These are phyloP conservation scores for Potamarius usumacintae DNA, from an alignment of 2,113 vertebrate genomes.

Conservation along the genomic window DNA sequence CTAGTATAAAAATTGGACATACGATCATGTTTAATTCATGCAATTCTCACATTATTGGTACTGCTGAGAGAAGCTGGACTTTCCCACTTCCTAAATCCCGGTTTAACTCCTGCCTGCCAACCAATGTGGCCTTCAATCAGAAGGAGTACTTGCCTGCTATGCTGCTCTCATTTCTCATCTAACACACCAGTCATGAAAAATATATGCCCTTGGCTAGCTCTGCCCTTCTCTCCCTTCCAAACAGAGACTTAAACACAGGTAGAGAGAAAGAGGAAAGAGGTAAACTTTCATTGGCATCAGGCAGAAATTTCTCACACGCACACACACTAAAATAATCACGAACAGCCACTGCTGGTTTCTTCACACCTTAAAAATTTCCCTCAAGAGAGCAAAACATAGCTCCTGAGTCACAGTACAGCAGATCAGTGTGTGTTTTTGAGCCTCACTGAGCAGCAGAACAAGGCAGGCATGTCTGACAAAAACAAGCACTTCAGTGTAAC, in stretches of 20 bases:
- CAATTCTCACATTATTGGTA: neutral
- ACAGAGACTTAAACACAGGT: conserved; percentile 45
- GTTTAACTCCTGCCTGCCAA: neutral
- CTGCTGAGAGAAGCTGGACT: neutral
- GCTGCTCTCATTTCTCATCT: conserved; percentile 20
- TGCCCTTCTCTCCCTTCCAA: conserved; percentile 26
- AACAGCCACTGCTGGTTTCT: neutral
- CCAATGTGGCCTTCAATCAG: neutral
- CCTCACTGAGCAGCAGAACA: neutral
- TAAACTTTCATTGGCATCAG: conserved; percentile 20
- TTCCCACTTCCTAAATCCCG: neutral
- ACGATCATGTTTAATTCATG: neutral
- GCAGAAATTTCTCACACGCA: neutral
- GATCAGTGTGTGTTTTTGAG: neutral
- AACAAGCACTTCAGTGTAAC: conserved; percentile 13
- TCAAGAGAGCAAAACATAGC: neutral
- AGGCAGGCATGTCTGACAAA: conserved; percentile 13
- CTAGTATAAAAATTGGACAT: neutral
- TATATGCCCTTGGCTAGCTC: conserved; percentile 45
- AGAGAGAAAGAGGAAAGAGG: conserved; percentile 43
- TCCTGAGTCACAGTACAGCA: neutral
- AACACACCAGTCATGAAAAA: conserved; percentile 48
- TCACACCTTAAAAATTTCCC: neutral
- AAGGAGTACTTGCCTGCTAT: neutral
- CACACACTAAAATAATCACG: neutral